Conservation (phyloP, 2,797 vertebrate species). For the Sebastiscus tertius region DNA sequence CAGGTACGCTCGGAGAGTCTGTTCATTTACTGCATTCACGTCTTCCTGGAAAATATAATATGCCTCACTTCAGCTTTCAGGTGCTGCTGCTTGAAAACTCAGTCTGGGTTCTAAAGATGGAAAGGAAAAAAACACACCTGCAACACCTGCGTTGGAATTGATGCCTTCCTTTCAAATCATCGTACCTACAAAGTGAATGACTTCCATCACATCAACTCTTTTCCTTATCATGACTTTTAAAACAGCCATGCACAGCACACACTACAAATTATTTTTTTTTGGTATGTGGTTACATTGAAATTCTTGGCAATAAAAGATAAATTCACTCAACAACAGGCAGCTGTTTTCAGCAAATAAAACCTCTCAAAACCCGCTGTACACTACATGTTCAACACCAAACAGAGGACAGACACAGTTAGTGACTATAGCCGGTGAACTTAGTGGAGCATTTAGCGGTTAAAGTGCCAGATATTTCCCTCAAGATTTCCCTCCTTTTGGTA, state of each 20-base stretch:
- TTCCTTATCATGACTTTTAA: not conserved
- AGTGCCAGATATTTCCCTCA: not conserved
- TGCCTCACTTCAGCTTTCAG: not conserved
- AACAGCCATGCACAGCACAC: not conserved
- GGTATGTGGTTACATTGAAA: not conserved
- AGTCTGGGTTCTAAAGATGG: not conserved
- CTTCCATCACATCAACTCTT: not conserved
- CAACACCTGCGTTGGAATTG: not conserved
- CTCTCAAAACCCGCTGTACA: not conserved
- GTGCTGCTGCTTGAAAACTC: not conserved
- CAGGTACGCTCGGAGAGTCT: not conserved
- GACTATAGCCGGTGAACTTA: not conserved
- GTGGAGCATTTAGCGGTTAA: not conserved
- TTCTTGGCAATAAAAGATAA: not conserved
- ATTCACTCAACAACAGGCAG: not conserved
- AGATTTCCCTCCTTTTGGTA: not conserved
- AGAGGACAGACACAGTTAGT: not conserved
- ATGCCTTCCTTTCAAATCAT: not conserved
- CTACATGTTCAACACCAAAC: not conserved
- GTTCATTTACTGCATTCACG: slow-evolving; percentile 23
- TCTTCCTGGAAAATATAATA: slow-evolving; percentile 21
- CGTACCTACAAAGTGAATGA: not conserved
- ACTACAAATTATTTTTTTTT: too few relatives aligned
- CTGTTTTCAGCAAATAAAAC: not conserved
- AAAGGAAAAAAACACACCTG: not conserved